Conservation (phyloP, 1,140 invertebrate genomes). For the Propsilocerus akamusi region DNA sequence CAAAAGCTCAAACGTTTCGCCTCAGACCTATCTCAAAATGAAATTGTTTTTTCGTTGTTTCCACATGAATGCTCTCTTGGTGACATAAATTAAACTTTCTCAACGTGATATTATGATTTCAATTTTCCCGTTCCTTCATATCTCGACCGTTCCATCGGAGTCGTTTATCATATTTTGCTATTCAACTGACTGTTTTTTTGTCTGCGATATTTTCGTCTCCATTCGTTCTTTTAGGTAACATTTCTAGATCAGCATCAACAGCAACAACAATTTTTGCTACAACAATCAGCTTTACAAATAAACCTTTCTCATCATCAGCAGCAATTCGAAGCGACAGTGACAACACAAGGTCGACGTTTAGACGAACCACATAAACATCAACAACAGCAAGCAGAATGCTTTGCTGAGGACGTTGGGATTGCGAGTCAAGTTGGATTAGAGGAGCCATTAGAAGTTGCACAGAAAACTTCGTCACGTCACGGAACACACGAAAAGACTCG, state of each 20-base stretch:
- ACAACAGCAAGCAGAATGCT: conserved; percentile 3
- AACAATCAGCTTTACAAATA: conserved; percentile 2
- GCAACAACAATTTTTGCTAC: conserved; percentile 8
- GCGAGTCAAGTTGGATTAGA: not conserved
- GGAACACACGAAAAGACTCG: not conserved
- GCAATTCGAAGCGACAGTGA: conserved; percentile 8
- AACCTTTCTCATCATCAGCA: conserved; percentile 11
- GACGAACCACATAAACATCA: conserved; percentile 12
- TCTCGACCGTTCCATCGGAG: too few relatives aligned
- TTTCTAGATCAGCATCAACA: conserved; percentile 9
- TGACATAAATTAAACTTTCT: not conserved
- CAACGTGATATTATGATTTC: not conserved
- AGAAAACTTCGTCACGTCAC: not conserved
- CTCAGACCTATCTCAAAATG: not conserved
- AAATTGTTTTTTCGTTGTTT: not conserved
- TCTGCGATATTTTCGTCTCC: not conserved
- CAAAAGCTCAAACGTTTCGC: too few relatives aligned
- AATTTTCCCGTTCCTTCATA: not conserved
- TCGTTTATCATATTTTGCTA: conserved; percentile 3
- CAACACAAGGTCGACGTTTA: not conserved
- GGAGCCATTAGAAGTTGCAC: not conserved
- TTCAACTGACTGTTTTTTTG: not conserved
- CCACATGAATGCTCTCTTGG: not conserved
- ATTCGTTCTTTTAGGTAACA: conserved; percentile 2
- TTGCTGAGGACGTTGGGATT: not conserved